Base-by-base conservation (phyloP, 2,797 vertebrate genomes). In the Hypotaenidia philippensis region DNA sequence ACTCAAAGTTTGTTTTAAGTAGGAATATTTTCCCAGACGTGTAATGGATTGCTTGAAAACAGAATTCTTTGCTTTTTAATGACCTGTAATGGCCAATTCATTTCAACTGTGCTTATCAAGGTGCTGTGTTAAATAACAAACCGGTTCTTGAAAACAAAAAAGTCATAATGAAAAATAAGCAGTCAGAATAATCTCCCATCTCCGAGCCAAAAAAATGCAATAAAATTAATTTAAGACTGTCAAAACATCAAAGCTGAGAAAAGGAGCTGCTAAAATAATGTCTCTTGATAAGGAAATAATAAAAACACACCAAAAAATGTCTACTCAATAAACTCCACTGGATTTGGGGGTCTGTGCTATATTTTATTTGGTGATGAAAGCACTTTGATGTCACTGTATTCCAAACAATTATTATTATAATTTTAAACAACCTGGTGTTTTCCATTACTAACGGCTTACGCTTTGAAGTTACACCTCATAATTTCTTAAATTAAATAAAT, bases 401-500 rank as follows among this genome's bases (percentile, higher is more conserved):
- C 98, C 97, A 98, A 98, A 98, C 98, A 98, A 98, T 98, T 98
- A 98, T 98, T 98, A 98, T 98, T 98, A 98, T 98, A 98, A 98
- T 98, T 98, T 98, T 98, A 98, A 98, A 98, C 98, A 98, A 98
- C 98, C 98, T 98, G 98, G 98, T 98, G 98, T 98, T 98, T 98
- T 98, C 98, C 98, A 98, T 98, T 98, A 98, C 98, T 98, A 98
- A 98, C 97, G 97, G 98, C 98, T 97, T 97, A 83, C 90, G 98
- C 98, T 98, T 98, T 98, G 98, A 98, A 98, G 98, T 98, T 98
- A 98, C 98, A 98, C 98, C 98, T 98, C 98, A 98, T 98, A 98
- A 98, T 98, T 98, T 98, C 98, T 98, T 98, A 98, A 98, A 98
- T 98, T 98, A 98, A 98, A 98, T 98, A 98, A 98, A 98, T 98